Evolutionary conservation across 2,797 vertebrate species (phyloP).

Genomic region (Xyrichtys novacula): DNA sequence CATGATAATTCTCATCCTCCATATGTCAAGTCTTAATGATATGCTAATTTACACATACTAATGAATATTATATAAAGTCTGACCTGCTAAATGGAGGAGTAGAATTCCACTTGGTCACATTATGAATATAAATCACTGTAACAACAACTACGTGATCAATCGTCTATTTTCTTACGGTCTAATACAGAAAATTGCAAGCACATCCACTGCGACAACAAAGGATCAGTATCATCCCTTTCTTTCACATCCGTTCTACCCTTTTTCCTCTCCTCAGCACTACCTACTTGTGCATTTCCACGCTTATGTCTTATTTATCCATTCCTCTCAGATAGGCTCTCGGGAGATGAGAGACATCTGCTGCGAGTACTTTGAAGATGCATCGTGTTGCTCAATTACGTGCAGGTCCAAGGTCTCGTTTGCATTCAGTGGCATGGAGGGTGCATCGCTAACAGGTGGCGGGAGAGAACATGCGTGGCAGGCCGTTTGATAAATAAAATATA

Average conservation of each 20-base stretch:
- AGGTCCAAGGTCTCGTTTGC: constrained; percentile 80
- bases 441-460: constrained; percentile 83
- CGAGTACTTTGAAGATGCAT: constrained; percentile 84
- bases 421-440: constrained; percentile 79
- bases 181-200: no score
- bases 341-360: constrained; percentile 86
- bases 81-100: no score
- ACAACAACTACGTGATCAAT: no score
- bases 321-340: constrained; percentile 81
- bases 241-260: constrained; percentile 29
- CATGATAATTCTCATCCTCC: no score
- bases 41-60: no score
- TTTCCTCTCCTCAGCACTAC: constrained; percentile 43
- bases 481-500: constrained; percentile 87
- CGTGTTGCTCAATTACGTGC: constrained; percentile 80
- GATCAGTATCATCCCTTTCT: constrained; percentile 38
- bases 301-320: constrained; percentile 86
- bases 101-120: no score
- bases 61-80: no score
- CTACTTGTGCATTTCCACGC: constrained; percentile 74
- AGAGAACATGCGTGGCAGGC: constrained; percentile 68
- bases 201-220: constrained; percentile 56
- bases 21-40: no score
- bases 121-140: no score
- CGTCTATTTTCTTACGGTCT: no score